Percentiles rank a stretch among this genome's conserved stretches.
These are phyloP conservation scores for Leucophora obtusa DNA, from an alignment of 2,888 invertebrate species.

Conservation along the genomic window DNA sequence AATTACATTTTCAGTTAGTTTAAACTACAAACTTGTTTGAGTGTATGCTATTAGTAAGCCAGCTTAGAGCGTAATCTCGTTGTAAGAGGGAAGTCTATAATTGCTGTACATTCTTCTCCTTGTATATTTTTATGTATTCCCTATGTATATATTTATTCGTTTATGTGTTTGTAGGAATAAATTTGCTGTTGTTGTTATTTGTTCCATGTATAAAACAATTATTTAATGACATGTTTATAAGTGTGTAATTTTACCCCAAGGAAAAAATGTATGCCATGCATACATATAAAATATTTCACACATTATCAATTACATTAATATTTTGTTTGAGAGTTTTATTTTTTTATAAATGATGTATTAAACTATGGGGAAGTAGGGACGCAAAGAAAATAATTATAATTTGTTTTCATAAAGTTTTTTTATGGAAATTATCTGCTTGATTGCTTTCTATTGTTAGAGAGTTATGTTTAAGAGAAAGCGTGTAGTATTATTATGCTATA, in stretches of 20 bases:
- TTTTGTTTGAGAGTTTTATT: background rate
- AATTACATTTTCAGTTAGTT: no score
- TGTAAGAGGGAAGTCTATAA: no score
- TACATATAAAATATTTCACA: conserved; percentile 14
- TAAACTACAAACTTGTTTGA: no score
- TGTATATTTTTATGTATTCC: no score
- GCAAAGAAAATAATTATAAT: conserved; percentile 13
- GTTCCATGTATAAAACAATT: conserved; percentile 5
- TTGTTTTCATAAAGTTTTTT: conserved; percentile 18
- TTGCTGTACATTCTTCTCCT: no score
- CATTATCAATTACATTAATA: conserved; percentile 36
- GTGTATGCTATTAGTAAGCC: no score
- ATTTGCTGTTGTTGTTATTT: background rate
- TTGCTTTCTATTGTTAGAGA: conserved; percentile 9
- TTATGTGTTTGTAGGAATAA: no score
- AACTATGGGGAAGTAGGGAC: background rate
- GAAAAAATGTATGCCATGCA: background rate
- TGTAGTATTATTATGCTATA: no score
- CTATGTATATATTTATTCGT: no score
- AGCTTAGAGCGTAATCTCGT: no score
- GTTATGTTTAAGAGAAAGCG: no score
- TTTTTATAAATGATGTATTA: background rate
- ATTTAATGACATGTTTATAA: conserved; percentile 21
- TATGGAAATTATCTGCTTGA: conserved; percentile 30
- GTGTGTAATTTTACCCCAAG: conserved; percentile 13